Conservation (phyloP, 2,113 vertebrate species). For the Pseudorasbora parva region DNA sequence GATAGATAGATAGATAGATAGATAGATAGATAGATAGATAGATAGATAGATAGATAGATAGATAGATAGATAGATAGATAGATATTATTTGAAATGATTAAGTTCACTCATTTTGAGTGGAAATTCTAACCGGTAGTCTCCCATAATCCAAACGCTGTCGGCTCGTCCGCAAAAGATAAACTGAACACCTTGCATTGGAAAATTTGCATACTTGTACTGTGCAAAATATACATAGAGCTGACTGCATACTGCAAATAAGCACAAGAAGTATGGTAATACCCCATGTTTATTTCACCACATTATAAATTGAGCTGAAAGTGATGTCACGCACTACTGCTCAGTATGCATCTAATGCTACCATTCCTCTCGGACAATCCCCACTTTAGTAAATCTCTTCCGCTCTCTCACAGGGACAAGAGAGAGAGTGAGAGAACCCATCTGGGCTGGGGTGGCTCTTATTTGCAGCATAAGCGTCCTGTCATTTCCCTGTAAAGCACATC, state of each 20-base stretch:
- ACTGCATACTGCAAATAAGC: not conserved
- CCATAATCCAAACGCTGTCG: no score
- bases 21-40: not conserved
- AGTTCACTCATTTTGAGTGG: no score
- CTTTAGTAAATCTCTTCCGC: not conserved
- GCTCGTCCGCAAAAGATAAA: no score
- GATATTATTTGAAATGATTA: no score
- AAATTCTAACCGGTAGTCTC: no score
- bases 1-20: not conserved
- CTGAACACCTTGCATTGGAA: not conserved
- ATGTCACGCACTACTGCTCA: slow-evolving; percentile 15
- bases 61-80: no score
- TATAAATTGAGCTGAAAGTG: not conserved
- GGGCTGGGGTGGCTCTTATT: slow-evolving; percentile 52
- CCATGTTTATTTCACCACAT: slow-evolving; percentile 11
- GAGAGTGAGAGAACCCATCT: slow-evolving; percentile 9
- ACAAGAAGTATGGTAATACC: not conserved
- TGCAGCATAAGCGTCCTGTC: slow-evolving; percentile 78
- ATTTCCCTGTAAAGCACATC: slow-evolving; percentile 69
- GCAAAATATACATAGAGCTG: not conserved
- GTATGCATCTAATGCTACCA: not conserved
- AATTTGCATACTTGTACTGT: not conserved
- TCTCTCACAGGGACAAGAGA: not conserved
- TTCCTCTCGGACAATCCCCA: slow-evolving; percentile 30
- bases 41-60: not conserved